Base-by-base conservation (phyloP, 37 sponge, comb jelly and placozoan species). In the Beroe forskalii region DNA sequence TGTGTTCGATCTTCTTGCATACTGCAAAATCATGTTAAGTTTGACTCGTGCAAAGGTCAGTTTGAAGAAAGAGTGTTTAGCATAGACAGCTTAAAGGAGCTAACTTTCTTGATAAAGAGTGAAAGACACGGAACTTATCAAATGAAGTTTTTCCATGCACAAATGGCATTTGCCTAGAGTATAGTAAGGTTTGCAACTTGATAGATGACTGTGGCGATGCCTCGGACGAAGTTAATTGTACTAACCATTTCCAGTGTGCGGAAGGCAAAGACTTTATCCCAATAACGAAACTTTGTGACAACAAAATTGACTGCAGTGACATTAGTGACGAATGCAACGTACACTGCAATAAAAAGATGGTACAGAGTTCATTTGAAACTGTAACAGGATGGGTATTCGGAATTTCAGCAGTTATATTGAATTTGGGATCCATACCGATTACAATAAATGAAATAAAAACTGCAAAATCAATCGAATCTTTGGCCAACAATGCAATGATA, bases 161-260 rank as follows among this genome's bases (percentile, higher is more conserved):
- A 23, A 64, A 64, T 64, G 66, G 66, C 25, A 23, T 6, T n/a
- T 64, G 66, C 17, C 20, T 64, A 23, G 66, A 27, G 4, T 64
- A 64, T 64, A 23, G 17, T 27, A 27, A 23, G 31, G 66, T 64
- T n/a, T 64, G 66, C 66, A 64, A 64, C 17, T 27, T 23, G 6
- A 27, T 30, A 8, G 31, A 64, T 22, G 66, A 64, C 4, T 64
- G 66, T 64, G 66, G 66, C 4, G 66, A 64, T 64, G 25, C 4
- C 4, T n/a, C 66, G 14, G 66, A 64, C 25, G 66, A 64, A 23
- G 25, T 64, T 8, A 27, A 27, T 23, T 64, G 66, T 23, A 30
- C 66, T 22, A 64, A 64, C 66, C 66, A 64, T 64, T 64, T 64
- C 17, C 66, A 64, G 66, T 64, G 66, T 64, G 25, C 4, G 25